Evolutionary conservation across 2,888 invertebrate species (phyloP), one percentile per base, ranked within the genome.

Genomic region (Frankliniella fusca): DNA sequence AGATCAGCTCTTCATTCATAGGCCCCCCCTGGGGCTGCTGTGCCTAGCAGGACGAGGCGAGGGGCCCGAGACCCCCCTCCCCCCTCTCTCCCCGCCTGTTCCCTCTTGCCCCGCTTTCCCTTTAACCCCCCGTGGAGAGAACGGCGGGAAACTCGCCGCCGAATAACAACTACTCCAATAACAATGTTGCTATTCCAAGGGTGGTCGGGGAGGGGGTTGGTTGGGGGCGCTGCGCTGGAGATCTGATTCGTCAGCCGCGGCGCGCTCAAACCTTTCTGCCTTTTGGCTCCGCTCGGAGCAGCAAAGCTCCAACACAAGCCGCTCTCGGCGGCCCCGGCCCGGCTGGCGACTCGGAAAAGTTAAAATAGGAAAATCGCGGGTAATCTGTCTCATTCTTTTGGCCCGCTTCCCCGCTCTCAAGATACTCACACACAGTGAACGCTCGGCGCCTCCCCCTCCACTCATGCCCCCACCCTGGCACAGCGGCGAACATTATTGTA

Each of bases 91-190:
- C 54, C 54, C 54, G 54, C 54, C 50, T 15, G 61, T n/a, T n/a
- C 61, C 7, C 61, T n/a, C 61, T 18, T 15, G 2, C 20, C 11
- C 61, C 61, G 61, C 20, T 10, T 10, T 20, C 54, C 54, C 20
- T 10, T 20, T 54, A 54, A 61, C 20, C 61, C 61, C 20, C 61
- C 61, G 3, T 18, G 54, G 54, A 54, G 61, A 76, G 70, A 23
- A 23, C 7, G 23, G 70, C 70, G 12, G 23, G 70, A 10, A 8
- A 27, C 70, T 27, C 2, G 70, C 70, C 70, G 54, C 61, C 20
- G 61, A 61, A 61, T 61, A 61, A 61, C 20, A 76, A 76, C 23
- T 76, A 76, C 23, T 76, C 70, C 70, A 76, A 76, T 76, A 27
- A 76, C 70, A 76, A 76, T 27, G 70, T 76, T 76, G 70, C 70